Evolutionary conservation across 2,797 vertebrate genomes (phyloP), one percentile per base, ranked within the genome.

Genomic region (Macroramphosus scolopax): DNA sequence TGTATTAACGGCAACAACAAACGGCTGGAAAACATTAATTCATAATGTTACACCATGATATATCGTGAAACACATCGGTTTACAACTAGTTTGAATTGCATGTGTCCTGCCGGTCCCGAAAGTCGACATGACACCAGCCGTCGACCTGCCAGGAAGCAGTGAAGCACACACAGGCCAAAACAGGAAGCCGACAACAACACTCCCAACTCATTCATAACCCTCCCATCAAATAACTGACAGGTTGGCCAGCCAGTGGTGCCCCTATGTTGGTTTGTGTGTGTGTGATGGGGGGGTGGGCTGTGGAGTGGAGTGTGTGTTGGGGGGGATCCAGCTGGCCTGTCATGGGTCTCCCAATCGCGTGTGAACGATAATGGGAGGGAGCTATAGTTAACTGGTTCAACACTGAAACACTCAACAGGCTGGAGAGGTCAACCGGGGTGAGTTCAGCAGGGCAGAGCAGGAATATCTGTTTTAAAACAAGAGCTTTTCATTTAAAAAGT

Each of bases 141-240:
- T 50, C 42, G 79, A 71, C 12, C 15, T 65, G 81, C 77, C 90
- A 90, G 90, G 92, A 94, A 91, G 86, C 81, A 81, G 85, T 78
- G 69, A 88, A 84, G 78, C n/a, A n/a, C 46, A 87, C 77, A 67
- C 76, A 26, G 84, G 85, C 86, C 88, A 89, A 94, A 95, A 94
- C 93, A 95, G 93, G 94, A 96, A 94, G 80, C 1, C 1, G n/a
- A 52, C 65, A 79, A 87, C 61, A 82, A 49, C 62, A 39, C 31
- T 79, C 75, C 75, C 25, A 17, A 41, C 51, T 20, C 51, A 51
- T 9, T 34, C 54, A 62, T 6, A 58, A 52, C 81, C 71, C 0
- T 67, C 87, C 81, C 77, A 82, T 32, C 0, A 61, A 75, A 67
- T 85, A 84, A 87, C 74, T 80, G 89, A 90, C 89, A 84, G 63